Base-by-base conservation (phyloP, 2,888 invertebrate species). In the Stegana nigrithorax region DNA sequence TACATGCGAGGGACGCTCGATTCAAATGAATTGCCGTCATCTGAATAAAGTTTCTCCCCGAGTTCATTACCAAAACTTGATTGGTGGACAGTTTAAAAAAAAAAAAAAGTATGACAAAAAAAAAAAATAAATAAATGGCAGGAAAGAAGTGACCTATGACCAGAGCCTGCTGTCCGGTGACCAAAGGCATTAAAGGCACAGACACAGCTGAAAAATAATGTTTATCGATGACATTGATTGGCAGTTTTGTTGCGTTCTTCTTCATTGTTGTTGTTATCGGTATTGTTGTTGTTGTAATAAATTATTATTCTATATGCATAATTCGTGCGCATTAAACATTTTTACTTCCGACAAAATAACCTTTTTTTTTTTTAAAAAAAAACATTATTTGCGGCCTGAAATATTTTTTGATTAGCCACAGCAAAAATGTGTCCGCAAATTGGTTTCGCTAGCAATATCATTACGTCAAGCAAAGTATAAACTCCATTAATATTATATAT, bases 151-250 rank as follows among this genome's bases (percentile, higher is more conserved):
- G 29, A 29, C 6, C 6, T 29, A 29, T 29, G 29, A 10, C 29
- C 29, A 29, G n/a, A n/a, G n/a, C n/a, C n/a, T n/a, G n/a, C n/a
- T n/a, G n/a, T n/a, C n/a, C n/a, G n/a, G n/a, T n/a, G n/a, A n/a
- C n/a, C n/a, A 29, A 29, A 29, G 29, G 6, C 45, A 50, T 25
- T n/a, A 50, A 8, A 10, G 5, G 25, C 7, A 2, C 12, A 25
- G 19, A 50, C 8, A 50, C 12, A 10, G 8, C 10, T n/a, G 12
- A 25, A 26, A 23, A 10, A 25, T 26, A 51, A 27, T 51, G 51
- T 51, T 51, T 51, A 51, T 51, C 27, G 27, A 51, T 51, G 51
- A 51, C 27, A 23, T 26, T 51, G 51, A 27, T 51, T 27, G 27
- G 27, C 17, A 51, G 27, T 51, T 51, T 51, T 14, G 25, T 51